A percentile compares a stretch with the other conserved stretches of the same genome.
phyloP scores from a whole-genome alignment of 2,888 invertebrate genomes.

The Epinotia brunnichana region DNA sequence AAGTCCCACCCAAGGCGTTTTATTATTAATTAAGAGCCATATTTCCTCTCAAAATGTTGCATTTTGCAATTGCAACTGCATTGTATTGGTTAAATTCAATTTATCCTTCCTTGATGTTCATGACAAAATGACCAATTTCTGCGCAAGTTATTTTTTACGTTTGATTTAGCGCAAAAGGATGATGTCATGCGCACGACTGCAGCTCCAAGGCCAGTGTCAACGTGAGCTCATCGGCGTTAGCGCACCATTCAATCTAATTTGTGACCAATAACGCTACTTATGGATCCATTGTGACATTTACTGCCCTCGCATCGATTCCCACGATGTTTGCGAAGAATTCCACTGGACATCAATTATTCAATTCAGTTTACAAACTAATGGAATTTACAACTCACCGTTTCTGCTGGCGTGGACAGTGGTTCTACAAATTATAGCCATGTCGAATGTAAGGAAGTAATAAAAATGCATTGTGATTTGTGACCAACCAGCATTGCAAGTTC shows the following conservation, averaged over 20 bases:
- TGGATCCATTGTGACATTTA: constrained; percentile 48
- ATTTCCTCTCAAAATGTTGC: neutral
- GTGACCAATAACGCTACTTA: constrained; percentile 57
- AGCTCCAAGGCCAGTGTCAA: constrained; percentile 77
- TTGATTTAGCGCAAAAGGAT: constrained; percentile 55
- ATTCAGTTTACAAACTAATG: constrained; percentile 25
- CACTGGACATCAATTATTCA: constrained; percentile 12
- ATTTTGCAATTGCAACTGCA: neutral
- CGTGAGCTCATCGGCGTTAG: constrained; percentile 77
- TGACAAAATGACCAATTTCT: constrained; percentile 10
- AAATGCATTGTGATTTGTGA: neutral
- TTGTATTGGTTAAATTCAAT: neutral
- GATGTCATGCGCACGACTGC: constrained; percentile 73
- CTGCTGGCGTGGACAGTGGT: neutral
- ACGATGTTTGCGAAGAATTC: constrained; percentile 21
- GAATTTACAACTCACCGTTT: constrained; percentile 7
- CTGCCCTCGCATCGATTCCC: constrained; percentile 19
- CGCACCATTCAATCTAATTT: constrained; percentile 64
- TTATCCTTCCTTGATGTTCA: neutral
- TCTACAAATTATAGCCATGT: constrained; percentile 5
- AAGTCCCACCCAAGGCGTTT: too few species aligned
- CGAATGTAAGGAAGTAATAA: neutral
- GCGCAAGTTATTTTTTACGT: constrained; percentile 57
- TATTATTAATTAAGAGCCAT: too few species aligned
- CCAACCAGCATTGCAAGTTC: neutral